These are phyloP conservation scores for Heliconius hewitsoni DNA, from an alignment of 1,140 invertebrate genomes.

Conservation along the genomic window DNA sequence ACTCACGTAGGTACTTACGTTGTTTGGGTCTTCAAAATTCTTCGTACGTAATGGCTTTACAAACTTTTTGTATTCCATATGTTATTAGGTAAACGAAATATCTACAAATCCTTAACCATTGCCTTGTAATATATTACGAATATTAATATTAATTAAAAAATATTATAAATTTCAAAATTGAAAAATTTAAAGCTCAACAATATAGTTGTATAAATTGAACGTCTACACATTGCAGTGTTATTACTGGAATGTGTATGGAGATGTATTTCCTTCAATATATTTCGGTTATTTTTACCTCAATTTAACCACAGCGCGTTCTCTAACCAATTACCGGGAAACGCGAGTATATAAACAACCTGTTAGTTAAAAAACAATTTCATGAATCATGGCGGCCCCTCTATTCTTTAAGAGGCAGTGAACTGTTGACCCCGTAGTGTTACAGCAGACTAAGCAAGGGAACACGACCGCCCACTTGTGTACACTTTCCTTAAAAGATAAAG, in stretches of 20 bases:
- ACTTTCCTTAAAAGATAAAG: slow-evolving; percentile 35
- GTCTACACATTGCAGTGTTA: background rate
- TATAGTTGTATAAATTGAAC: background rate
- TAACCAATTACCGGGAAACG: slow-evolving; percentile 58
- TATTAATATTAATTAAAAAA: background rate
- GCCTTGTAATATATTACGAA: background rate
- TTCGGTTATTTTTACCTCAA: slow-evolving; percentile 43
- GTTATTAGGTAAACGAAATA: background rate
- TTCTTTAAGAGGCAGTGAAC: slow-evolving; percentile 60
- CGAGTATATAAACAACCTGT: slow-evolving; percentile 59
- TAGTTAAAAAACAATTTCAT: slow-evolving; percentile 59
- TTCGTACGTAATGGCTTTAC: background rate
- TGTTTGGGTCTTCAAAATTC: slow-evolving; percentile 48
- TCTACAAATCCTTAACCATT: background rate
- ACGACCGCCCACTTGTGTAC: slow-evolving; percentile 64
- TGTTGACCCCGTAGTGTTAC: slow-evolving; percentile 61
- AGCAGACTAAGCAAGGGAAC: slow-evolving; percentile 64
- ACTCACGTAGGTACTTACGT: slow-evolving; percentile 57
- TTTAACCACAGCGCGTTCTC: slow-evolving; percentile 42
- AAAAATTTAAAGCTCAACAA: background rate
- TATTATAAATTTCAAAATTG: background rate
- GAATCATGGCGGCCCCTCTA: slow-evolving; percentile 65
- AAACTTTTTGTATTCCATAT: background rate
- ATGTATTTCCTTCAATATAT: background rate
- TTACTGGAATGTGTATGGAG: background rate